phyloP scores from a whole-genome alignment of 2,113 vertebrate genomes.

The Triplophysa siluroides region DNA sequence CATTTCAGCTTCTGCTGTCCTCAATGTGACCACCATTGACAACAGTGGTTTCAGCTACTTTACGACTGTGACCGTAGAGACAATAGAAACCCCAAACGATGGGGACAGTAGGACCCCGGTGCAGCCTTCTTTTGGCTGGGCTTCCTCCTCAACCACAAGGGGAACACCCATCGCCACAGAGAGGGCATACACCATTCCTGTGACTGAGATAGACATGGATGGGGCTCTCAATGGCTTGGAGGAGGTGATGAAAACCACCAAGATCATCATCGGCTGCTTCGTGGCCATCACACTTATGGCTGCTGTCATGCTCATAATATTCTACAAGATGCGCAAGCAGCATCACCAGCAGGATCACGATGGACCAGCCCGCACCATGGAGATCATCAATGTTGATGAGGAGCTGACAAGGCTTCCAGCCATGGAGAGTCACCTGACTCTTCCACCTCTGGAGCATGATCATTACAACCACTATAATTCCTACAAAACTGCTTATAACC shows the following conservation, averaged over 20 bases:
- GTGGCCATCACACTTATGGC: slow-evolving; percentile 99
- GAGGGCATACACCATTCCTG: slow-evolving; percentile 91
- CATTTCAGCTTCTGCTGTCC: slow-evolving; percentile 91
- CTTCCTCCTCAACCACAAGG: slow-evolving; percentile 90
- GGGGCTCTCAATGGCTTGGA: slow-evolving; percentile 71
- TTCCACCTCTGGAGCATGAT: slow-evolving; percentile 95
- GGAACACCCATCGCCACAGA: slow-evolving; percentile 89
- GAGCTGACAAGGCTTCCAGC: slow-evolving; percentile 91
- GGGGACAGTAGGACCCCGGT: slow-evolving; percentile 84
- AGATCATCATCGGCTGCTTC: slow-evolving; percentile 84
- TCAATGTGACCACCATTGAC: slow-evolving; percentile 92
- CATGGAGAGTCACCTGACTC: slow-evolving; percentile 93
- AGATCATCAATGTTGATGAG: slow-evolving; percentile 97
- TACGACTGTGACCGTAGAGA: slow-evolving; percentile 96
- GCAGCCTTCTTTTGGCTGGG: slow-evolving; percentile 87
- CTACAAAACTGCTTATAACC: slow-evolving; percentile 96
- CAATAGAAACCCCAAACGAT: slow-evolving; percentile 88
- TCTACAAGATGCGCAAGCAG: slow-evolving; percentile 99
- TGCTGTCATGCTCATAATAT: slow-evolving; percentile 96
- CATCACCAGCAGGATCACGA: slow-evolving; percentile 95
- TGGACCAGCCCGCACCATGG: slow-evolving; percentile 92
- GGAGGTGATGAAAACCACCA: slow-evolving; percentile 81
- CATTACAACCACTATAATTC: slow-evolving; percentile 99
- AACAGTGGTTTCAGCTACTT: slow-evolving; percentile 93
- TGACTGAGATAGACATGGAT: slow-evolving; percentile 80